Percentiles rank a stretch among this genome's conserved stretches.
These are phyloP conservation scores for Cantharis flavilabris DNA, from an alignment of 2,888 invertebrate genomes.

Conservation along the genomic window DNA sequence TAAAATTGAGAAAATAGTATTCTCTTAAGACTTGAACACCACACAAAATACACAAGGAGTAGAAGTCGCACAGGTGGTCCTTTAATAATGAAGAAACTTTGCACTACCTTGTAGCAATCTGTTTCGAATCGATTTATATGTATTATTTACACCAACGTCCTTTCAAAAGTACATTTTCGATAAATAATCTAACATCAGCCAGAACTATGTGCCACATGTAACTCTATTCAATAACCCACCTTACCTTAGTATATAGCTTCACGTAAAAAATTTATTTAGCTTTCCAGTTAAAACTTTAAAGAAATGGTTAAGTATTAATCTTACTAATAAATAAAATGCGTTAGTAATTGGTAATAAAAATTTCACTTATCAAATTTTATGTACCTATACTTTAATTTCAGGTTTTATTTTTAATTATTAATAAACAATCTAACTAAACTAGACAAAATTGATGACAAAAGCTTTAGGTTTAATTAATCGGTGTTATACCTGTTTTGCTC, in stretches of 20 bases:
- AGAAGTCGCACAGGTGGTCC: constrained; percentile 39
- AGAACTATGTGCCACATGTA: constrained; percentile 2
- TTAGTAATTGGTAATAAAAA: not conserved
- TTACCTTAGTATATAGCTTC: not conserved
- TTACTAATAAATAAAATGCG: not conserved
- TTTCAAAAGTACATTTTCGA: constrained; percentile 32
- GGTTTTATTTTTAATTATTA: not conserved
- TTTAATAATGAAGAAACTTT: constrained; percentile 38
- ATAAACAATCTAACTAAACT: not conserved
- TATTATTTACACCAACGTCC: constrained; percentile 36
- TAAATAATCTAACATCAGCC: constrained; percentile 31
- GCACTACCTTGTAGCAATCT: constrained; percentile 34
- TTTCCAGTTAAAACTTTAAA: not conserved
- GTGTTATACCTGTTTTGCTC: not conserved
- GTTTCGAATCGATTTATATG: constrained; percentile 35
- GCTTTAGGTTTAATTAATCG: not conserved
- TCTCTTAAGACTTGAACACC: not conserved
- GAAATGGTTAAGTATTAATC: not conserved
- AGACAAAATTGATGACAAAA: not conserved
- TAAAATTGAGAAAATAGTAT: not conserved
- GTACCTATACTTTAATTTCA: not conserved
- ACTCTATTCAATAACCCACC: constrained; percentile 1
- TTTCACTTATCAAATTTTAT: not conserved
- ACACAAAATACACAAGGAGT: constrained; percentile 20
- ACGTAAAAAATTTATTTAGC: not conserved